Evolutionary conservation across 2,797 vertebrate species (phyloP).

Genomic region (Gobionotothen gibberifrons): DNA sequence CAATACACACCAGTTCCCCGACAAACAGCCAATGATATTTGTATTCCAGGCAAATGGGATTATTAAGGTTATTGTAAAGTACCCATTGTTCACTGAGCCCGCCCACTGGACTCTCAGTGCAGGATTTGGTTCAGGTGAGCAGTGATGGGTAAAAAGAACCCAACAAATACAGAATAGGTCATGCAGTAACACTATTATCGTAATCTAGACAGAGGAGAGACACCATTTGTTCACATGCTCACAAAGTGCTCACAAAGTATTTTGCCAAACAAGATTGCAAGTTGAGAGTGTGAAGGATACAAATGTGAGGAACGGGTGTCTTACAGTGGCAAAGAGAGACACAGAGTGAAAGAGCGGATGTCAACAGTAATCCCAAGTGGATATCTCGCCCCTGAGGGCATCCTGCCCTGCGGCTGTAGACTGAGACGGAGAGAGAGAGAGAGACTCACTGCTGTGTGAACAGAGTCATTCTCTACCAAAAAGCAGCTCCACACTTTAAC

Average conservation of each 20-base stretch:
- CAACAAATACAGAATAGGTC: conserved; percentile 27
- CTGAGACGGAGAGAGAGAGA: conserved; percentile 21
- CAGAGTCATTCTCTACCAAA: conserved; percentile 28
- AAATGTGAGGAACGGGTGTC: conserved; percentile 50
- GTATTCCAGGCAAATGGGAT: conserved; percentile 16
- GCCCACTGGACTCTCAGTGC: conserved; percentile 18
- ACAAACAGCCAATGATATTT: conserved; percentile 9
- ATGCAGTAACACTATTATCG: conserved; percentile 44
- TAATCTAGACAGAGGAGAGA: conserved; percentile 41
- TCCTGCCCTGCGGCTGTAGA: conserved; percentile 60
- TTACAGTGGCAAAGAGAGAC: conserved; percentile 38
- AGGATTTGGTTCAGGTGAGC: conserved; percentile 21
- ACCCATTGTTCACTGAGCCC: conserved; percentile 13
- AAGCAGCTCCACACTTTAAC: conserved; percentile 38
- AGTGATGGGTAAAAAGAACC: conserved; percentile 19
- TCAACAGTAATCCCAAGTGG: conserved; percentile 68
- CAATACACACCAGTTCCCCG: not conserved
- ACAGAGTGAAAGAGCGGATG: conserved; percentile 53
- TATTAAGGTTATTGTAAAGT: conserved; percentile 9
- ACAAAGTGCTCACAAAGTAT: conserved; percentile 18
- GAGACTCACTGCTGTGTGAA: conserved; percentile 35
- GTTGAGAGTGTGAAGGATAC: conserved; percentile 53
- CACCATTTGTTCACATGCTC: conserved; percentile 23
- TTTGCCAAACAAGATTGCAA: conserved; percentile 44
- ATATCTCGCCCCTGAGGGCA: conserved; percentile 67